phyloP scores from a whole-genome alignment of 2,113 vertebrate genomes.

The Megaptera novaeangliae region DNA sequence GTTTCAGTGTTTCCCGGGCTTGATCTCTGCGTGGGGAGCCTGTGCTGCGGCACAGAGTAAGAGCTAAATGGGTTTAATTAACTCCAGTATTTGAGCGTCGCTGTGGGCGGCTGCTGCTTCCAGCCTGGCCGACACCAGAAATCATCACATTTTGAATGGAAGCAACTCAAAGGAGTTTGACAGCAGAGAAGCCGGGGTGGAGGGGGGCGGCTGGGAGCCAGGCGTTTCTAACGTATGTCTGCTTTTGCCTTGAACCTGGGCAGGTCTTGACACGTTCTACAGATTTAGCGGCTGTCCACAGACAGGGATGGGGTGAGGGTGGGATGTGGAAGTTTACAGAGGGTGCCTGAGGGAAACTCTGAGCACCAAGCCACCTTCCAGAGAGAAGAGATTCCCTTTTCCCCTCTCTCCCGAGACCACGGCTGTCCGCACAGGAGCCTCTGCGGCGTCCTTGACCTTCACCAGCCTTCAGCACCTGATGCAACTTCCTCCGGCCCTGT shows the following conservation, averaged over 20 bases:
- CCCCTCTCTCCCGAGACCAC: accelerated
- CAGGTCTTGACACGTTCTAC: neutral
- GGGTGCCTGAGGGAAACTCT: neutral
- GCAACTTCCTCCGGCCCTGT: neutral
- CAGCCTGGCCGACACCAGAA: neutral
- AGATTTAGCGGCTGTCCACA: neutral
- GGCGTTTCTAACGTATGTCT: neutral
- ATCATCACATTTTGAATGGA: neutral
- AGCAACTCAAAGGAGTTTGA: neutral
- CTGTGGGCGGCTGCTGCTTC: neutral
- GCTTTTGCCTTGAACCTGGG: neutral
- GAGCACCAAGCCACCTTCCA: neutral
- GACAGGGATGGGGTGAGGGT: neutral
- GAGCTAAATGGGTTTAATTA: neutral
- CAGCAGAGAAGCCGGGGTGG: neutral
- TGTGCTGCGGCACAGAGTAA: neutral
- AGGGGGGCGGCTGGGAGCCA: neutral
- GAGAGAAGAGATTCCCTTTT: neutral
- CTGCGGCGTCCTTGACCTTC: neutral
- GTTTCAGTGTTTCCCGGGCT: neutral
- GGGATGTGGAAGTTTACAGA: neutral
- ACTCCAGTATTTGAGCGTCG: neutral
- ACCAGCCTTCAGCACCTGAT: neutral
- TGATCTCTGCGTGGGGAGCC: neutral
- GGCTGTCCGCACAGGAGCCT: neutral